Evolutionary conservation across 1,140 invertebrate species (phyloP).

Genomic region (Drosophila cardini): DNA sequence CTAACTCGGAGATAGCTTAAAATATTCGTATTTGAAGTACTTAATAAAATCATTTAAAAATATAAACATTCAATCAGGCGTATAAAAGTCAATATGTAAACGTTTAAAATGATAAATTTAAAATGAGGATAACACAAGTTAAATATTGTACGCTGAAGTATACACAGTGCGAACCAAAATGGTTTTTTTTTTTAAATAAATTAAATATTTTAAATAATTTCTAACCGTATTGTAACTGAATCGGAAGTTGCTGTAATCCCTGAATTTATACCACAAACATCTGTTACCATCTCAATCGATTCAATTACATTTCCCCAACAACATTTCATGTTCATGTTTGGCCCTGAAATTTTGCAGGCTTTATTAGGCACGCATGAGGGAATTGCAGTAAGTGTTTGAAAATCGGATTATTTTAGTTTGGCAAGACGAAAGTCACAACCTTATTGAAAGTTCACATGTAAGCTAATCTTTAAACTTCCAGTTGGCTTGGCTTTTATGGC

Average conservation of each 20-base stretch:
- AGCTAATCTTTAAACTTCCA: conserved; percentile 75
- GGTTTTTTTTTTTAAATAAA: too few species aligned
- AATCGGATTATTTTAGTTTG: conserved; percentile 13
- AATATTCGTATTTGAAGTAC: too few species aligned
- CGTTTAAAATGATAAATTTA: too few species aligned
- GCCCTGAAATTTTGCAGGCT: conserved; percentile 20
- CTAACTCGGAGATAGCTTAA: too few species aligned
- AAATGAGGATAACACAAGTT: too few species aligned
- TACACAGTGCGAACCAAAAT: not conserved
- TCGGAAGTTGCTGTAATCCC: not conserved
- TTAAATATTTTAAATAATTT: too few species aligned
- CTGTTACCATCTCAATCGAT: conserved; percentile 4
- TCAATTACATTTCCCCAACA: not conserved
- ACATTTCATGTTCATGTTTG: conserved; percentile 9
- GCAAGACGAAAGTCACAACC: conserved; percentile 24
- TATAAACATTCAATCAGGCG: too few species aligned
- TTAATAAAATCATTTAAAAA: too few species aligned
- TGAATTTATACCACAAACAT: not conserved
- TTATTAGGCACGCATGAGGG: conserved; percentile 39
- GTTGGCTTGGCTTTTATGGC: conserved; percentile 77
- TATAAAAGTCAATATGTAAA: too few species aligned
- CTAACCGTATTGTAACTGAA: not conserved
- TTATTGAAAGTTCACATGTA: conserved; percentile 37
- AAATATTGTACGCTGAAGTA: not conserved
- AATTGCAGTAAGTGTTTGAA: conserved; percentile 6